Conservation (phyloP, 2,113 vertebrate species). For the Calypte anna region DNA sequence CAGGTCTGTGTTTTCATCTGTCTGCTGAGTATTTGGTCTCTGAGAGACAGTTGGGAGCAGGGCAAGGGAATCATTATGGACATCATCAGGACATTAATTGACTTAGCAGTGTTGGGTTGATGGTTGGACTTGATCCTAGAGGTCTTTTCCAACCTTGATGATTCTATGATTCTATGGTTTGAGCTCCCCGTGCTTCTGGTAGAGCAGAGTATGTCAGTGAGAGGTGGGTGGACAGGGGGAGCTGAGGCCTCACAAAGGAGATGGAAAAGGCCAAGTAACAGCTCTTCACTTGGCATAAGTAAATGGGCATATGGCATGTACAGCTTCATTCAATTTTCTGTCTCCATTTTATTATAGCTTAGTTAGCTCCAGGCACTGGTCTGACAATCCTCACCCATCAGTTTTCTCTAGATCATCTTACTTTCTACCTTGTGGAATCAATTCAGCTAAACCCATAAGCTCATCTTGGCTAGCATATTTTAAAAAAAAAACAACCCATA, state of each 20-base stretch:
- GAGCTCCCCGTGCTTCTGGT: accelerated
- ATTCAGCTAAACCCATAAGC: background rate
- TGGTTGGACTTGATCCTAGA: no score
- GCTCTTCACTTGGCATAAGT: background rate
- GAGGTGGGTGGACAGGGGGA: background rate
- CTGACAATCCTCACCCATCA: background rate
- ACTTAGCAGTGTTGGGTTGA: no score
- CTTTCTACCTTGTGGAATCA: background rate
- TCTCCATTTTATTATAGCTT: background rate
- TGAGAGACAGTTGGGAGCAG: background rate
- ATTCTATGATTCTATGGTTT: no score
- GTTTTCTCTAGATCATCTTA: background rate
- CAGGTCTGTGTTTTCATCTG: background rate
- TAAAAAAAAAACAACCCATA: background rate
- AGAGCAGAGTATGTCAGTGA: background rate
- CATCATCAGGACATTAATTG: no score
- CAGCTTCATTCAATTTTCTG: background rate
- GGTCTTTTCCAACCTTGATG: no score
- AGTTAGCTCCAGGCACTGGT: background rate
- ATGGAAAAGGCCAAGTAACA: background rate
- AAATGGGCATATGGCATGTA: background rate
- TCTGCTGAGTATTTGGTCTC: background rate
- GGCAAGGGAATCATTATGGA: no score
- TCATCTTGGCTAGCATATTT: background rate
- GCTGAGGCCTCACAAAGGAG: background rate